Percentiles rank a stretch among this genome's conserved stretches.
These are phyloP conservation scores for Dicentrarchus labrax DNA, from an alignment of 2,113 vertebrate genomes.

Conservation along the genomic window DNA sequence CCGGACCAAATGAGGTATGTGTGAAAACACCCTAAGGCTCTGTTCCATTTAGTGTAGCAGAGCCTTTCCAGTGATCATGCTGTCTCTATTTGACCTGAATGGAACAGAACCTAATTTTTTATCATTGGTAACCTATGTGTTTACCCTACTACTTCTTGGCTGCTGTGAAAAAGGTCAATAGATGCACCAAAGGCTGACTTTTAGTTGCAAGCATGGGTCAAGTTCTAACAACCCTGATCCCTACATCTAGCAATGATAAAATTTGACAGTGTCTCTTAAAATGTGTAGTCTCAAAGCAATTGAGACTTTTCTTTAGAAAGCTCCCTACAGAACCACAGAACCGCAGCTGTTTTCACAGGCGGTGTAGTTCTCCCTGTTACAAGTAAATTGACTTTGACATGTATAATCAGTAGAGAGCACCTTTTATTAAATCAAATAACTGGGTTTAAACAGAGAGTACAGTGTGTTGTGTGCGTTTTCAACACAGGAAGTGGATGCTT, in stretches of 20 bases:
- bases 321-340: neutral
- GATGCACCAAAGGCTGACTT: neutral
- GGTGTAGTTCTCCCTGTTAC: neutral
- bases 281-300: neutral
- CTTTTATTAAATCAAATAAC: constrained; percentile 21
- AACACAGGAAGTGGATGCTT: constrained; percentile 48
- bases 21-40: no score
- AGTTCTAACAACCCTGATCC: neutral
- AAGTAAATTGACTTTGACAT: neutral
- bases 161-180: no score
- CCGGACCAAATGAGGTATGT: no score
- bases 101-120: no score
- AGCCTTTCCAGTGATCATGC: no score
- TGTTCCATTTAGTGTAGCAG: no score
- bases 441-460: constrained; percentile 17
- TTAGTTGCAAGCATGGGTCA: neutral
- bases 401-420: constrained; percentile 2
- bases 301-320: neutral
- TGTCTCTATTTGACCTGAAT: no score
- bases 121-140: no score
- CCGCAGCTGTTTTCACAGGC: neutral
- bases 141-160: no score
- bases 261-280: neutral
- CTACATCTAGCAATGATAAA: no score
- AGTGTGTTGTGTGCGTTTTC: constrained; percentile 16